Evolutionary conservation across 1,140 invertebrate species (phyloP).

Genomic region (Argopecten irradians): DNA sequence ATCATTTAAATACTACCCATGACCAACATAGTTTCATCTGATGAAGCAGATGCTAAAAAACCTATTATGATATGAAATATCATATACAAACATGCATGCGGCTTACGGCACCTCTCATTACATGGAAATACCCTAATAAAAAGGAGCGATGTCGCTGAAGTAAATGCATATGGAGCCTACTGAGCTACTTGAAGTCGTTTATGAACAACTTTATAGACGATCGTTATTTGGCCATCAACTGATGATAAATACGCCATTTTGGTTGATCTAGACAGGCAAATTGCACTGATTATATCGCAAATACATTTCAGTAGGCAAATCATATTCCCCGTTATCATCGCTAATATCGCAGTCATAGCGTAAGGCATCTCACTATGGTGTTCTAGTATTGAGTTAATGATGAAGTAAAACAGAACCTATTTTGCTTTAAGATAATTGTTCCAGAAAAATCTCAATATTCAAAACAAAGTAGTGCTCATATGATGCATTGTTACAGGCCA

Average conservation of each 20-base stretch:
- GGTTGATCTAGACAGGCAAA: slow-evolving; percentile 24
- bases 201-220: neutral
- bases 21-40: neutral
- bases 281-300: neutral
- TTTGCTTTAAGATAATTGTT: too few relatives aligned
- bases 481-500: too few relatives aligned
- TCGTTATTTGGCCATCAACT: neutral
- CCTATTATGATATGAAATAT: neutral
- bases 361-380: too few relatives aligned
- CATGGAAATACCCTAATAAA: neutral
- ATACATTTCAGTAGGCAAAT: neutral
- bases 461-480: too few relatives aligned
- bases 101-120: neutral
- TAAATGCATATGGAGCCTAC: neutral
- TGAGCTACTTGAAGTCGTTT: neutral
- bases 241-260: neutral
- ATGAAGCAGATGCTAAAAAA: neutral
- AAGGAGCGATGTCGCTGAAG: neutral
- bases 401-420: too few relatives aligned
- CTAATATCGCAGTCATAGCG: too few relatives aligned
- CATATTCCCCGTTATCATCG: too few relatives aligned
- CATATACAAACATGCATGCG: neutral
- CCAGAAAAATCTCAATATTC: too few relatives aligned
- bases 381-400: too few relatives aligned
- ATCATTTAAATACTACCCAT: neutral